Evolutionary conservation across 2,113 vertebrate species (phyloP).

Genomic region (Nothoprocta perdicaria): DNA sequence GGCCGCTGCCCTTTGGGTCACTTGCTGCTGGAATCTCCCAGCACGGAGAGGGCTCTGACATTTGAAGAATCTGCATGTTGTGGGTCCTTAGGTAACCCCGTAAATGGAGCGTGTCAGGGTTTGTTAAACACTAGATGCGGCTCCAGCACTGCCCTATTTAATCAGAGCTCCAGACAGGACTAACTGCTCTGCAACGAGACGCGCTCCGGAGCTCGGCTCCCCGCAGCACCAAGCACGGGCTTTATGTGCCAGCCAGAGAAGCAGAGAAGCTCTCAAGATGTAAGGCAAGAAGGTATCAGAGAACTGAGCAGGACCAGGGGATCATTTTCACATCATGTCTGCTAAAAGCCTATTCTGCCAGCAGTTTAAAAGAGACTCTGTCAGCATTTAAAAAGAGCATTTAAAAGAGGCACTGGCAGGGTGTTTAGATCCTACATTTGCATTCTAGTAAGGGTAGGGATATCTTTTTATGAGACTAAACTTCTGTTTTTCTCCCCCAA

Average conservation of each 20-base stretch:
- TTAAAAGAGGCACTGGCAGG: constrained; percentile 14
- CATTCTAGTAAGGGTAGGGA: neutral
- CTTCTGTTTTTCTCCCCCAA: neutral
- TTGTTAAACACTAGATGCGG: neutral
- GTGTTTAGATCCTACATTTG: neutral
- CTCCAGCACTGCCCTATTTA: neutral
- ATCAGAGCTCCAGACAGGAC: neutral
- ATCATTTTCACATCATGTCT: neutral
- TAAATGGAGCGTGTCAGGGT: neutral
- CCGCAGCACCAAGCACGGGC: neutral
- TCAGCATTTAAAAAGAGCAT: constrained; percentile 22
- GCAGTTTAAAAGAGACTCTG: neutral
- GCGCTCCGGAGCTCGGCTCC: neutral
- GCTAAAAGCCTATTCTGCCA: constrained; percentile 25
- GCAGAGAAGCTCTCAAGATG: constrained; percentile 6
- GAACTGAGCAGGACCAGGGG: neutral
- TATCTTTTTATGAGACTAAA: neutral
- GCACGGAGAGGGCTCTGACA: constrained; percentile 1
- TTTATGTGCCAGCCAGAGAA: neutral
- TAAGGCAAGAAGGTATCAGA: constrained; percentile 24
- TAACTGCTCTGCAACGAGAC: constrained; percentile 21
- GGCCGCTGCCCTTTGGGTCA: neutral
- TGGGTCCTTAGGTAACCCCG: neutral
- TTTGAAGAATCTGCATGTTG: neutral
- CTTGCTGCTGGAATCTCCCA: neutral